Evolutionary conservation across 2,888 invertebrate species (phyloP).

Genomic region (Lagria hirta): DNA sequence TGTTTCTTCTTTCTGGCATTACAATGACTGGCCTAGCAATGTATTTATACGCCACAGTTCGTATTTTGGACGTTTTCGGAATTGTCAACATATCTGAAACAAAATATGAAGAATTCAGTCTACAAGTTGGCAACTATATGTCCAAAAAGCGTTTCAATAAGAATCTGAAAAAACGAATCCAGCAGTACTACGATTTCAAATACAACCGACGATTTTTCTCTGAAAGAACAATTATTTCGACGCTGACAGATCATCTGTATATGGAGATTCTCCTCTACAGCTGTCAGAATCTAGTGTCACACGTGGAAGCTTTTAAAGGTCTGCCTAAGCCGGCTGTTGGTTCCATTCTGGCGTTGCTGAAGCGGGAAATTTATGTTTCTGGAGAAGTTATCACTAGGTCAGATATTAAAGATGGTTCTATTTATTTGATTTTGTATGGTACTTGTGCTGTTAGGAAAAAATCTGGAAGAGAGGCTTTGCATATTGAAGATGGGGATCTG

Average conservation of each 20-base stretch:
- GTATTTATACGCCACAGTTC: neutral
- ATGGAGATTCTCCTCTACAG: conserved; percentile 6
- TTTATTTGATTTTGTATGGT: conserved; percentile 4
- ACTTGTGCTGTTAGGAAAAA: neutral
- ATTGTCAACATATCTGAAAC: conserved; percentile 1
- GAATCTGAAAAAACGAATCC: neutral
- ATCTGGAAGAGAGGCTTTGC: conserved; percentile 1
- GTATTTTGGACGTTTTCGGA: neutral
- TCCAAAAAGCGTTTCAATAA: neutral
- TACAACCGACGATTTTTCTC: conserved; percentile 8
- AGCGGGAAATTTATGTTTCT: conserved; percentile 4
- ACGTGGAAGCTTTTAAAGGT: conserved; percentile 1
- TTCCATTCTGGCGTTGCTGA: neutral
- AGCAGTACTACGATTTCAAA: conserved; percentile 4
- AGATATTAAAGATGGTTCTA: neutral
- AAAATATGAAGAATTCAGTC: conserved; percentile 1
- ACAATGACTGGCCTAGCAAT: neutral
- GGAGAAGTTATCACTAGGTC: neutral
- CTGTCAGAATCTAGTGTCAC: neutral
- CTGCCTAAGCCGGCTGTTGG: conserved; percentile 3
- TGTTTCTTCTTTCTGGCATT: neutral
- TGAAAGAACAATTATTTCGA: neutral
- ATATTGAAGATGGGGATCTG: conserved; percentile 9
- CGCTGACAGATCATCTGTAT: conserved; percentile 2
- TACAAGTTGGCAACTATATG: neutral